Conservation (phyloP, 30 jellyfish, hydroid and myxozoan species). For the Mastigias papua region DNA sequence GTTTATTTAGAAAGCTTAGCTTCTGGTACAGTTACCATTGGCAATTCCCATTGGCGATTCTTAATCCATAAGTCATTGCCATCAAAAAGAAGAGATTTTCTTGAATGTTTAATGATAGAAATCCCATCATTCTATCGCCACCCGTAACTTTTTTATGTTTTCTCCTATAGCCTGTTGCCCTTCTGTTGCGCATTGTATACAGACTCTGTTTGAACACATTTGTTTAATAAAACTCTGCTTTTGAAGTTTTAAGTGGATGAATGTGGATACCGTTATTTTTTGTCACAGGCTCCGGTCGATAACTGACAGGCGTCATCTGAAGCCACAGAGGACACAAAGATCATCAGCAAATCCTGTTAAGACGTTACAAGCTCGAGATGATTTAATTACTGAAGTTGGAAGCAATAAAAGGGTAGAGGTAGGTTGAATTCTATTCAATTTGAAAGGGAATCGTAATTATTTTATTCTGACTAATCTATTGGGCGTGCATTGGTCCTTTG, state of each 20-base stretch:
- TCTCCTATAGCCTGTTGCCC: too few species aligned
- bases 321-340: conserved; percentile 86
- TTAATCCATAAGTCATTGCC: too few species aligned
- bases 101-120: too few species aligned
- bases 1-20: too few species aligned
- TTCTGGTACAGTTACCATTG: too few species aligned
- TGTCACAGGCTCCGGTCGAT: conserved; percentile 44
- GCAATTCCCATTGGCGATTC: too few species aligned
- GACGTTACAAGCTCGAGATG: conserved; percentile 78
- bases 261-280: neutral
- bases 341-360: conserved; percentile 82
- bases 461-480: too few species aligned
- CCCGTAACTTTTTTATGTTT: too few species aligned
- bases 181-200: neutral
- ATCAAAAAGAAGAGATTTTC: too few species aligned
- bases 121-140: too few species aligned
- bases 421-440: neutral
- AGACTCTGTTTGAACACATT: neutral
- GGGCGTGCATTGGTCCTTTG: too few species aligned
- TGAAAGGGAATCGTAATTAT: too few species aligned
- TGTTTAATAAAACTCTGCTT: neutral
- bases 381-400: conserved; percentile 79
- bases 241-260: neutral
- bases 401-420: conserved; percentile 50
- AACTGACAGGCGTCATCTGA: conserved; percentile 79